Conservation (phyloP, 1,140 invertebrate species). For the Lethrus apterus region DNA sequence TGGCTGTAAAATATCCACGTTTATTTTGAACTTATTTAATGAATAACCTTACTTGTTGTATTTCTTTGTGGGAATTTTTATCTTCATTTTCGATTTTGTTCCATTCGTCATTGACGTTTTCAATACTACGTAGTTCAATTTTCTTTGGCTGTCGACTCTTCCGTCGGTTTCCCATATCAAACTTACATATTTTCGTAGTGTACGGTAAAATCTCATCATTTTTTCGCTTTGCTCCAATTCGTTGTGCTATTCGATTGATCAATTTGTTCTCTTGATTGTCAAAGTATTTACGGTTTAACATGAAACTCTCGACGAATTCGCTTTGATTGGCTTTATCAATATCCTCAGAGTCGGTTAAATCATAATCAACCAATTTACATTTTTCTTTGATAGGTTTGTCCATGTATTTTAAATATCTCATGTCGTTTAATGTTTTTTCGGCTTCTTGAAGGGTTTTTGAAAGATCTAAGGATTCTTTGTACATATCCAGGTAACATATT, state of each 20-base stretch:
- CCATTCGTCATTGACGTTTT: too few species aligned
- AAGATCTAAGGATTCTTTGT: slow-evolving; percentile 6
- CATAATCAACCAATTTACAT: slow-evolving; percentile 2
- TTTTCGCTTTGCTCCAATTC: slow-evolving; percentile 31
- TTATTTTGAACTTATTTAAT: too few species aligned
- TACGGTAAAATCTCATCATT: slow-evolving; percentile 22
- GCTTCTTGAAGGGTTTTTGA: slow-evolving; percentile 2
- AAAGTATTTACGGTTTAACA: slow-evolving; percentile 21
- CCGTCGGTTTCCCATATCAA: slow-evolving; percentile 25
- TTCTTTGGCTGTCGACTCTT: slow-evolving; percentile 34
- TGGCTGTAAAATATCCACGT: too few species aligned
- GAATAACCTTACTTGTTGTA: slow-evolving; percentile 5
- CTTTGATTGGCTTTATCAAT: not conserved
- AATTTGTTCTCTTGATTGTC: slow-evolving; percentile 29
- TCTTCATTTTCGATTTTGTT: not conserved
- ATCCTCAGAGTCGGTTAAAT: not conserved
- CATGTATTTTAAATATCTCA: not conserved
- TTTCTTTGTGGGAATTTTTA: not conserved
- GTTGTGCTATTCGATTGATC: slow-evolving; percentile 32
- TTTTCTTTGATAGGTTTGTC: not conserved
- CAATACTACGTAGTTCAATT: too few species aligned
- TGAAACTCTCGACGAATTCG: slow-evolving; percentile 11
- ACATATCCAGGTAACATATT: not conserved
- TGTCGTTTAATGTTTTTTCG: slow-evolving; percentile 1
- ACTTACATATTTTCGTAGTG: slow-evolving; percentile 25